These are phyloP conservation scores for Cephus nigrinus DNA, from an alignment of 2,888 invertebrate genomes.

Conservation along the genomic window DNA sequence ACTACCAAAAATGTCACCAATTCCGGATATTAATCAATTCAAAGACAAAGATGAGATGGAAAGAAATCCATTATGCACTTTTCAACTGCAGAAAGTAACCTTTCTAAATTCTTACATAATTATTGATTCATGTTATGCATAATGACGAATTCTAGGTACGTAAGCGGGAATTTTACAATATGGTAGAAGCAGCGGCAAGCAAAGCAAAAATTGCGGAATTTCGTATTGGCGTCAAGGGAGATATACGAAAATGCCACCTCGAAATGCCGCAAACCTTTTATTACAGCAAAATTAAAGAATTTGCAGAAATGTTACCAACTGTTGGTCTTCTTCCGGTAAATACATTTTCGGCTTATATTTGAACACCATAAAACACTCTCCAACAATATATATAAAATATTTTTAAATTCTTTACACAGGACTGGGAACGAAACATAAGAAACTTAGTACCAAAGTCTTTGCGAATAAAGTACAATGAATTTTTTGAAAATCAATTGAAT, in stretches of 20 bases:
- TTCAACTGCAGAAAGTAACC: conserved; percentile 35
- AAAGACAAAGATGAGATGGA: conserved; percentile 24
- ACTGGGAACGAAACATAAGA: conserved; percentile 71
- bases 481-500: conserved; percentile 69
- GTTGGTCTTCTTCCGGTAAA: conserved; percentile 46
- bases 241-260: conserved; percentile 25
- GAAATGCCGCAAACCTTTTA: conserved; percentile 32
- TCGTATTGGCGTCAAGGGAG: conserved; percentile 23
- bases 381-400: neutral
- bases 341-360: neutral
- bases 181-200: conserved; percentile 32
- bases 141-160: conserved; percentile 25
- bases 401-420: conserved; percentile 30
- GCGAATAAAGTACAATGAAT: conserved; percentile 69
- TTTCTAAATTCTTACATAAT: neutral
- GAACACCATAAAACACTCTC: neutral
- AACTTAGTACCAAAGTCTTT: conserved; percentile 70
- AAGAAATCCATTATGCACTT: conserved; percentile 30
- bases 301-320: conserved; percentile 42
- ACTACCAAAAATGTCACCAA: conserved; percentile 20
- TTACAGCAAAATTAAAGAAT: conserved; percentile 44
- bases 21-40: conserved; percentile 22
- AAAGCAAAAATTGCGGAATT: conserved; percentile 30
- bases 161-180: conserved; percentile 29
- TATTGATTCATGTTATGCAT: neutral